A percentile compares a stretch with the other conserved stretches of the same genome.
These are phyloP conservation scores for Pyrocephalus nanus DNA, from an alignment of 2,797 vertebrate species.

Conservation along the genomic window DNA sequence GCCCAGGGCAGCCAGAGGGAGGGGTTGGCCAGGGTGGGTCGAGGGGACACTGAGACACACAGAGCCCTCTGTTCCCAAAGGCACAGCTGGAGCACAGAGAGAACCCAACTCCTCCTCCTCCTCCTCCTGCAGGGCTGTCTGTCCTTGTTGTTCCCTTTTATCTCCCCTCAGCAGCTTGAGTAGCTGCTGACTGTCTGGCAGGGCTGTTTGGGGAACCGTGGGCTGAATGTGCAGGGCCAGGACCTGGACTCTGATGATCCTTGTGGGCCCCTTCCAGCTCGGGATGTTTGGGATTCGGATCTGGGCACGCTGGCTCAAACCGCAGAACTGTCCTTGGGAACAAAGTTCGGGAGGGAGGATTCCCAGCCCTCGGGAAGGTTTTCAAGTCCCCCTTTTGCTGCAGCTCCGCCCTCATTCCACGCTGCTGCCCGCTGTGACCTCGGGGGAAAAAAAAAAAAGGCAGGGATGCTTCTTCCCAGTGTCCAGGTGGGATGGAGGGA, in stretches of 20 bases:
- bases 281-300: neutral
- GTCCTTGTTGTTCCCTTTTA: neutral
- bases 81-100: neutral
- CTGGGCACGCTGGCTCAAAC: no score
- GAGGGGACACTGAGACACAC: neutral
- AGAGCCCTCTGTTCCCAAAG: neutral
- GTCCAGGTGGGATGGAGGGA: neutral
- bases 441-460: neutral
- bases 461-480: neutral
- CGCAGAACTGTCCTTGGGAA: neutral
- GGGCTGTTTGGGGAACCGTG: neutral
- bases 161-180: constrained; percentile 8
- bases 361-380: neutral
- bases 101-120: neutral
- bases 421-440: neutral
- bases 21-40: fast-evolving
- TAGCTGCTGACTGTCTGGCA: neutral
- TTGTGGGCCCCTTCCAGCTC: neutral
- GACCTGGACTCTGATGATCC: neutral
- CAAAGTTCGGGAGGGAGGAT: neutral
- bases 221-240: neutral
- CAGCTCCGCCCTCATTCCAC: neutral
- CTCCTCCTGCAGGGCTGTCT: neutral
- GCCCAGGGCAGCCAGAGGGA: fast-evolving
- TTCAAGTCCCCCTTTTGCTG: neutral